These are phyloP conservation scores for Menidia menidia DNA, from an alignment of 2,797 vertebrate species.

Conservation along the genomic window DNA sequence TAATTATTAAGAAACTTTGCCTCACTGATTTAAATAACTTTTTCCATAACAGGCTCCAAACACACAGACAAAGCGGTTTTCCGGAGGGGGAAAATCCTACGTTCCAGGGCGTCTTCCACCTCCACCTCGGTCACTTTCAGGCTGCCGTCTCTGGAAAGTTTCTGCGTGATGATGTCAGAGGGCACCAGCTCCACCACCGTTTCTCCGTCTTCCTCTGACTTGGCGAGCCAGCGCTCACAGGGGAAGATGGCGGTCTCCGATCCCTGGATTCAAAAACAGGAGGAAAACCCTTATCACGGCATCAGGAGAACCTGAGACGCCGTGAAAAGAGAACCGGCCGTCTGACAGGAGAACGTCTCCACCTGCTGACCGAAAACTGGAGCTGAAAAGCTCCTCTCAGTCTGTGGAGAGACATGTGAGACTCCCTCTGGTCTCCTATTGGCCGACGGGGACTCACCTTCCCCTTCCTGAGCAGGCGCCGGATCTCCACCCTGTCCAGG, in stretches of 20 bases:
- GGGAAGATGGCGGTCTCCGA: slow-evolving; percentile 94
- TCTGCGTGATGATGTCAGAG: slow-evolving; percentile 94
- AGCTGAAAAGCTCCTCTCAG: no score
- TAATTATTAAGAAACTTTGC: no score
- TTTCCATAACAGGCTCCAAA: no score
- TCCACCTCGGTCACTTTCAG: slow-evolving; percentile 91
- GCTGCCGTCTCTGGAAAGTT: slow-evolving; percentile 91
- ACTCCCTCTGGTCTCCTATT: no score
- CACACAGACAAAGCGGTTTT: no score
- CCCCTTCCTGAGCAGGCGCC: slow-evolving; percentile 92
- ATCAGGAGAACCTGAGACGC: not conserved
- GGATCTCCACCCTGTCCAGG: slow-evolving; percentile 90
- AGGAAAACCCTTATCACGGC: not conserved
- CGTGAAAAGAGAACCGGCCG: not conserved
- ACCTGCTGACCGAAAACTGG: slow-evolving; percentile 62
- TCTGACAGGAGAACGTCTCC: slow-evolving; percentile 60
- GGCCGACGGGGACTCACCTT: no score
- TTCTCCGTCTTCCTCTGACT: slow-evolving; percentile 94
- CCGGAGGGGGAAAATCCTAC: no score
- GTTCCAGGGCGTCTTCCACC: slow-evolving; percentile 95
- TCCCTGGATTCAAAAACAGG: slow-evolving; percentile 80
- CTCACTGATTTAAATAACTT: slow-evolving; percentile 12
- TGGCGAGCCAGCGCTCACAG: slow-evolving; percentile 94
- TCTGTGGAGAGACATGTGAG: no score
- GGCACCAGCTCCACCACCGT: slow-evolving; percentile 93